Base-by-base conservation (phyloP, 2,113 vertebrate species). In the Hipposideros armiger region DNA sequence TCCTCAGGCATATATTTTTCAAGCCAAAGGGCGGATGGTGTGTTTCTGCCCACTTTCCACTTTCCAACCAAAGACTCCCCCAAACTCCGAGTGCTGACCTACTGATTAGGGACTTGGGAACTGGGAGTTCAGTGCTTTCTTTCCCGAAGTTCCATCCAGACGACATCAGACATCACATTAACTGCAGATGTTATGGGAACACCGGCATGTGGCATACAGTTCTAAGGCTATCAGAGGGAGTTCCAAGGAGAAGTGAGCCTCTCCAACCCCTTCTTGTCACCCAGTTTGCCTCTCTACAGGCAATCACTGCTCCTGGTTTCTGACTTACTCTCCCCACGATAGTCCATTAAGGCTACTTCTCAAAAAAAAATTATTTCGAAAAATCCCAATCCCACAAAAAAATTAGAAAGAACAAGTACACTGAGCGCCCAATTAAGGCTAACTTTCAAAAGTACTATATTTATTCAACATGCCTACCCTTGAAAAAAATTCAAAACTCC, bases 401-500 rank as follows among this genome's bases (percentile, higher is more conserved):
- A 96, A 73, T 90, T 26, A 50, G 54, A 88, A 74, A 54, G 54
- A 85, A 74, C 47, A 60, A n/a, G 73, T 92, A 77, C 72, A 77
- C 67, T 77, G 86, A 94, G 85, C 32, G 89, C 58, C 54, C 90
- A 70, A 89, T 70, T 93, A 86, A 0, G 83, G 83, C 78, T 89
- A 16, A 78, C 95, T 97, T 96, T 90, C 60, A 72, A 95, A 96
- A 92, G 93, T 7, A 8, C 81, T 94, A 19, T 96, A 82, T 97
- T 91, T 96, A 87, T 97, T 94, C 54, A 56, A 91, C 69, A 87
- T 30, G 40, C 73, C 94, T 87, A 83, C 81, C 70, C 70, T 97
- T 91, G 45, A 69, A 94, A 95, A 87, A 78, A 80, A 93, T 87
- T 93, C 73, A 93, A 94, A 94, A 92, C 76, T 88, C 93, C 83